Evolutionary conservation across 1,140 invertebrate genomes (phyloP).

Genomic region (Anastrepha ludens): DNA sequence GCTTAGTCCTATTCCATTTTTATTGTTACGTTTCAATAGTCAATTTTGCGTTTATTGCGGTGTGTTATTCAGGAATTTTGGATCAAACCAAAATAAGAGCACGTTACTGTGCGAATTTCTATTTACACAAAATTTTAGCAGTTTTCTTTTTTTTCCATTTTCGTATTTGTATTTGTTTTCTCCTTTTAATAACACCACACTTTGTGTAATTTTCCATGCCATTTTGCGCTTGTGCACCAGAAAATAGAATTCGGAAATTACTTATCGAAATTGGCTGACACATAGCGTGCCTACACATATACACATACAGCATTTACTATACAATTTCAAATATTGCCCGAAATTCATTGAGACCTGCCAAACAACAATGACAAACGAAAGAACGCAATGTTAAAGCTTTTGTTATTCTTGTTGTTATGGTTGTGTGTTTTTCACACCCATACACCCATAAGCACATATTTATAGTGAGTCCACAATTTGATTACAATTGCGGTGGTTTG

Average conservation of each 20-base stretch:
- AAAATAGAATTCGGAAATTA: not conserved
- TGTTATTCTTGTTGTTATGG: not conserved
- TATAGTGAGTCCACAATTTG: too few relatives aligned
- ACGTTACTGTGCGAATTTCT: not conserved
- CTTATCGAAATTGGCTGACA: not conserved
- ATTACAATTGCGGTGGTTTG: too few relatives aligned
- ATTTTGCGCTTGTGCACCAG: not conserved
- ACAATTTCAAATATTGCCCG: not conserved
- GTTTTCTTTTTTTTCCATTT: not conserved
- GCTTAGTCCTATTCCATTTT: not conserved
- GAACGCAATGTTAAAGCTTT: not conserved
- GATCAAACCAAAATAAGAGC: not conserved
- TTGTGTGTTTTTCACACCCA: too few relatives aligned
- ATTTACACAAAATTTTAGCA: not conserved
- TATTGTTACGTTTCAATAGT: not conserved
- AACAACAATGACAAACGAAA: not conserved
- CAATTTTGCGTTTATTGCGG: slow-evolving; percentile 13
- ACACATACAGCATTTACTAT: not conserved
- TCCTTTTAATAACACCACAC: not conserved
- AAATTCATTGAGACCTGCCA: not conserved
- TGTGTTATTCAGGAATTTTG: not conserved
- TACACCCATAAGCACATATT: too few relatives aligned
- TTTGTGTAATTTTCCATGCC: not conserved
- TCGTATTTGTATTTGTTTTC: not conserved
- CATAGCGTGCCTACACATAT: not conserved